Percentiles rank a stretch among this genome's conserved stretches.
Evolutionary conservation across 2,113 vertebrate species (phyloP).

Genomic region (Taxidea taxus): DNA sequence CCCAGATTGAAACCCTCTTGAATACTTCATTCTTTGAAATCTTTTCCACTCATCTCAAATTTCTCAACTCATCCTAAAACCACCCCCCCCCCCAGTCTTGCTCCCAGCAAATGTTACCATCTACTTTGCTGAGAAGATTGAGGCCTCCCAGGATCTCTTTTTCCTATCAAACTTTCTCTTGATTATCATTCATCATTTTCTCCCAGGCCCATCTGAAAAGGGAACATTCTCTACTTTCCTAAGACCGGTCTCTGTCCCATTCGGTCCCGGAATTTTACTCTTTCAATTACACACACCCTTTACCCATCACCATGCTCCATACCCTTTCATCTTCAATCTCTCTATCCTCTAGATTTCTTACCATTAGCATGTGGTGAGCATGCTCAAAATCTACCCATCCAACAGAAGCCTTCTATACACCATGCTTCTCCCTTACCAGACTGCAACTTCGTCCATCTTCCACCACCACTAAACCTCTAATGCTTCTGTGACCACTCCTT

Average conservation of each 20-base stretch:
- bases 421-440: not conserved
- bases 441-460: not conserved
- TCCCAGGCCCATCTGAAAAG: not conserved
- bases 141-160: not conserved
- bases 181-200: constrained; percentile 7
- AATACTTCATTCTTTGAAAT: constrained; percentile 45
- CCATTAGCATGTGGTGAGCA: not conserved
- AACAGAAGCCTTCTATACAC: not conserved
- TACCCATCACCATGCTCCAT: fast-evolving
- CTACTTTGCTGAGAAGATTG: not conserved
- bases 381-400: not conserved
- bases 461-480: not conserved
- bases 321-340: not conserved
- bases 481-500: not conserved
- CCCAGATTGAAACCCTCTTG: not conserved
- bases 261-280: not conserved
- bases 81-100: not conserved
- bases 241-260: not conserved
- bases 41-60: constrained; percentile 55
- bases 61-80: constrained; percentile 38
- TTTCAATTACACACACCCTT: not conserved
- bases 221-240: not conserved
- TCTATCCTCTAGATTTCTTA: not conserved
- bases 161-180: constrained; percentile 12
- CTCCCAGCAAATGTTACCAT: not conserved